Evolutionary conservation across 2,113 vertebrate species (phyloP).

Genomic region (Anguilla japonica): DNA sequence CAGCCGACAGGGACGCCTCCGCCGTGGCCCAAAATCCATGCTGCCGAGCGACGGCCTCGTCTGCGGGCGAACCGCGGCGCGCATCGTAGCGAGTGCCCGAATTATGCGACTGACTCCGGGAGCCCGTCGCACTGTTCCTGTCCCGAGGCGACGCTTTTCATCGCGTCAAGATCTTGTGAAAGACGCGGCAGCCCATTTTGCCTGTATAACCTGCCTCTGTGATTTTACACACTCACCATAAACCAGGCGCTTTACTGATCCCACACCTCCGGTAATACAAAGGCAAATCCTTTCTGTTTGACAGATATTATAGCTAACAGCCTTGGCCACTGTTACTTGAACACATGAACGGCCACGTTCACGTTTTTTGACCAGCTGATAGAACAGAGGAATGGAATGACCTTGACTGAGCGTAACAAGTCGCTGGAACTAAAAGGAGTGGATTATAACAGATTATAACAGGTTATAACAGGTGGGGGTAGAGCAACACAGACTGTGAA

Average conservation of each 20-base stretch:
- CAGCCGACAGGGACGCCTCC: not conserved
- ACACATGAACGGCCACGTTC: too few relatives aligned
- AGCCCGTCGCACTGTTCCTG: constrained; percentile 6
- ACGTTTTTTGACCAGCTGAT: too few relatives aligned
- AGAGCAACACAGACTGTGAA: constrained; percentile 64
- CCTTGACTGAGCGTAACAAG: not conserved
- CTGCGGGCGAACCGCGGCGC: constrained; percentile 17
- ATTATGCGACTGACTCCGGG: constrained; percentile 25
- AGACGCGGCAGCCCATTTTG: not conserved
- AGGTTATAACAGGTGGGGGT: constrained; percentile 17
- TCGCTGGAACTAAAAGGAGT: not conserved
- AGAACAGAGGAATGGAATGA: not conserved
- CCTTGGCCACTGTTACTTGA: too few relatives aligned
- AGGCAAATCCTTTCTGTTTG: not conserved
- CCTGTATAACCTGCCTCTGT: not conserved
- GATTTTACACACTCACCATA: not conserved
- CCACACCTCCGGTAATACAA: not conserved
- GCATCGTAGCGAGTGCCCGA: not conserved
- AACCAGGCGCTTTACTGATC: not conserved
- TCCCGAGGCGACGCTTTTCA: constrained; percentile 29
- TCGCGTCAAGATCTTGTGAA: not conserved
- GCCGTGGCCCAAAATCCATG: not conserved
- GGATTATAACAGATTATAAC: not conserved
- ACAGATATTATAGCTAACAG: not conserved
- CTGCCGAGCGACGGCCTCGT: not conserved